Conservation (phyloP, 1,140 invertebrate genomes). For the Ips nitidus region DNA sequence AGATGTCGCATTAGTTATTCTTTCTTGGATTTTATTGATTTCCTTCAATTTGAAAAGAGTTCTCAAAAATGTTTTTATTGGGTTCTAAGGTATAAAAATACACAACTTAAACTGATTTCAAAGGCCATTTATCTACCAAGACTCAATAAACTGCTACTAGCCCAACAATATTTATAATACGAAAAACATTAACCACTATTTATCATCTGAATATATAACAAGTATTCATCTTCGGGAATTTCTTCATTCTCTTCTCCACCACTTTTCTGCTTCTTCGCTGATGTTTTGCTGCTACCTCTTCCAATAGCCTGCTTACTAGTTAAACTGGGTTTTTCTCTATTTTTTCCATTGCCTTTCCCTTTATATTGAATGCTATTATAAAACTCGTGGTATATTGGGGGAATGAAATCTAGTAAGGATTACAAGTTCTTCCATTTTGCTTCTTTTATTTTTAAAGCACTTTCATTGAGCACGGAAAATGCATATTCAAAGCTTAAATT, state of each 20-base stretch:
- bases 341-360: constrained; percentile 18
- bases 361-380: constrained; percentile 24
- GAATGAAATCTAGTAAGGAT: constrained; percentile 16
- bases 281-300: constrained; percentile 2
- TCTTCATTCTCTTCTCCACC: constrained; percentile 9
- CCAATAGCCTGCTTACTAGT: constrained; percentile 14
- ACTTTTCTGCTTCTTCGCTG: constrained; percentile 4
- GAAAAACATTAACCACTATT: neutral
- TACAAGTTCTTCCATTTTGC: constrained; percentile 23
- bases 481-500: constrained; percentile 8
- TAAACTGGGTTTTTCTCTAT: neutral
- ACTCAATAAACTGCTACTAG: too few species aligned
- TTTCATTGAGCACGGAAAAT: constrained; percentile 15
- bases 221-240: constrained; percentile 7
- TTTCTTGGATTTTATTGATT: too few species aligned
- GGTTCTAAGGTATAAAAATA: too few species aligned
- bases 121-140: too few species aligned
- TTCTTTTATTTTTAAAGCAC: constrained; percentile 28
- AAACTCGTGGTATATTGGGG: constrained; percentile 26
- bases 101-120: too few species aligned
- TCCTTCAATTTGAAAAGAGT: too few species aligned
- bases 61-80: too few species aligned
- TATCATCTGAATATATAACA: constrained; percentile 2
- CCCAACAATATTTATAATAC: too few species aligned
- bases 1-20: too few species aligned